A percentile compares a stretch with the other conserved stretches of the same genome.
Evolutionary conservation across 2,888 invertebrate species (phyloP).

Genomic region (Drosophila hamatofila): DNA sequence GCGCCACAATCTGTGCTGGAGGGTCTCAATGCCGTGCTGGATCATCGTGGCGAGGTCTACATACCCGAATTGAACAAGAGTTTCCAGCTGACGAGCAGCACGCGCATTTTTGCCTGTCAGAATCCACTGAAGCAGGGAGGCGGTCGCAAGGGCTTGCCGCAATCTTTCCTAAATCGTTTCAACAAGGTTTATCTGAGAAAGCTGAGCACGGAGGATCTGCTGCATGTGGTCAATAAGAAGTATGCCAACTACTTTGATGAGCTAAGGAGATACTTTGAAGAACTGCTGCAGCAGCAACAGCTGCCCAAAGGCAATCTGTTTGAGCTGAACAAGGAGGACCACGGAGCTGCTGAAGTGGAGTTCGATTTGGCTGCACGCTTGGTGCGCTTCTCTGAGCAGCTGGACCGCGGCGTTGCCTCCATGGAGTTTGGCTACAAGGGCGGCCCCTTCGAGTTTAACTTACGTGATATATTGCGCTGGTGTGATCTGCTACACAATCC

Average conservation of each 20-base stretch:
- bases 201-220: slow-evolving; percentile 88
- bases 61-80: slow-evolving; percentile 97
- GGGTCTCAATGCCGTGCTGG: slow-evolving; percentile 98
- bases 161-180: slow-evolving; percentile 98
- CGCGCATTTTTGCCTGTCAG: slow-evolving; percentile 98
- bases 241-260: slow-evolving; percentile 77
- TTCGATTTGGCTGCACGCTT: slow-evolving; percentile 89
- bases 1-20: slow-evolving; percentile 99
- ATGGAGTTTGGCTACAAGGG: slow-evolving; percentile 92
- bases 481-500: slow-evolving; percentile 89
- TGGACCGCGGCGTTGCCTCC: slow-evolving; percentile 88
- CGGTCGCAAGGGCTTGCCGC: slow-evolving; percentile 96
- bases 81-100: slow-evolving; percentile 91
- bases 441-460: slow-evolving; percentile 98
- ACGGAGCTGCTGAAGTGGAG: not conserved
- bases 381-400: slow-evolving; percentile 91
- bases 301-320: slow-evolving; percentile 59
- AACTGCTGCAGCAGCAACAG: slow-evolving; percentile 37
- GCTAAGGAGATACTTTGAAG: slow-evolving; percentile 57
- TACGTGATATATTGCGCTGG: slow-evolving; percentile 97
- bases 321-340: slow-evolving; percentile 41
- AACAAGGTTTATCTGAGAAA: slow-evolving; percentile 93
- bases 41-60: slow-evolving; percentile 98
- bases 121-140: slow-evolving; percentile 99
- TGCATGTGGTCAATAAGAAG: slow-evolving; percentile 83